These are phyloP conservation scores for Pristionchus mayeri DNA, from an alignment of 2,888 invertebrate genomes.

Conservation along the genomic window DNA sequence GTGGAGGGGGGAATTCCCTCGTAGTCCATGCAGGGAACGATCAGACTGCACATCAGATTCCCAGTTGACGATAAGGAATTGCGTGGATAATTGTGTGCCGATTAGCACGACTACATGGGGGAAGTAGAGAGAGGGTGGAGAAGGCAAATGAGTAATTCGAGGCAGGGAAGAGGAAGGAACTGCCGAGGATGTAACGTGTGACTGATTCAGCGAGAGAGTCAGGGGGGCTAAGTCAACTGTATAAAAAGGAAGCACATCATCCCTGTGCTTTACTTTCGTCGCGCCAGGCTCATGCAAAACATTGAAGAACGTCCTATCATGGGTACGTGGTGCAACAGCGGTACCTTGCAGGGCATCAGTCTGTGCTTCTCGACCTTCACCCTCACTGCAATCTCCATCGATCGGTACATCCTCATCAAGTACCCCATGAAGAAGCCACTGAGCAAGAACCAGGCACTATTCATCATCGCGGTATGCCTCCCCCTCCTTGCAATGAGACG, in stretches of 20 bases:
- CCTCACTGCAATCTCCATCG: constrained; percentile 72
- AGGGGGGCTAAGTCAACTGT: too few relatives aligned
- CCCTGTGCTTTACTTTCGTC: too few relatives aligned
- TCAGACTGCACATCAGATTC: too few relatives aligned
- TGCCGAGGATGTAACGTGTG: not conserved
- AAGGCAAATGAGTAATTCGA: constrained; percentile 27
- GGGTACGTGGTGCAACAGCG: too few relatives aligned
- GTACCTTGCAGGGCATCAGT: constrained; percentile 63
- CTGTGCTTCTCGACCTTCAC: constrained; percentile 73
- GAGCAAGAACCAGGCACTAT: constrained; percentile 67
- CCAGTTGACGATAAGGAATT: too few relatives aligned
- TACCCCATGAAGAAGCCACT: constrained; percentile 74
- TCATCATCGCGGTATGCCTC: constrained; percentile 64
- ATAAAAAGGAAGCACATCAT: too few relatives aligned
- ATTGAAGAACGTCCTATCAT: too few relatives aligned
- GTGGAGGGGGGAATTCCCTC: too few relatives aligned
- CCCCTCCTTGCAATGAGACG: too few relatives aligned
- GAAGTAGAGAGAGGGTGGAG: constrained; percentile 18
- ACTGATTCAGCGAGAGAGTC: not conserved
- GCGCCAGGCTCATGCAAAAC: too few relatives aligned
- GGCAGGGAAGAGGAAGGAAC: constrained; percentile 30
- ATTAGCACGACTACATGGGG: constrained; percentile 9
- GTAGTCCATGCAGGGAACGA: too few relatives aligned
- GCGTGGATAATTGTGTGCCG: not conserved
- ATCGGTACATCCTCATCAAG: constrained; percentile 71